Evolutionary conservation across 2,888 invertebrate species (phyloP), one percentile per base, ranked within the genome.

Genomic region (Agapostemon virescens): DNA sequence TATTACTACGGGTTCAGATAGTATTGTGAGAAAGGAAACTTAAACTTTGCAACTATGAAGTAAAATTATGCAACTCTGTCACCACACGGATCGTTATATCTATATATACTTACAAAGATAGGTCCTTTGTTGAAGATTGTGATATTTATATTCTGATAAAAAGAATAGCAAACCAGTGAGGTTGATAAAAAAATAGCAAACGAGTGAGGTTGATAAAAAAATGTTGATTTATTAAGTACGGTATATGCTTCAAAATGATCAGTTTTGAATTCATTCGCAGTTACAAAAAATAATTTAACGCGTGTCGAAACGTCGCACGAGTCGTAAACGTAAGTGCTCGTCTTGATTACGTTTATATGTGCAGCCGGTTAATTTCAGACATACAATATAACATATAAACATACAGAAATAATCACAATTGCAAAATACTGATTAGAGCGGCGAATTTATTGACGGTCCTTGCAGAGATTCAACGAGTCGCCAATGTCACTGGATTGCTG

Each of bases 401-500:
- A 20, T 78, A 70, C 45, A 75, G 55, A 79, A 82, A 67, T 76
- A 74, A 82, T 82, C 61, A 78, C 71, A 82, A 74, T 71, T 42
- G 42, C 69, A 69, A 66, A 82, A 82, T 82, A 81, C 77, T 81
- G 81, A 73, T 80, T 30, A 63, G 26, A n/a, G 20, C 49, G 13
- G 20, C 26, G 42, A 63, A 49, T 36, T 55, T 89, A 90, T 74
- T 90, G 87, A 42, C 91, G 89, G 80, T 92, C 92, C 77, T 91
- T 92, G 3, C 91, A 91, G 23, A 92, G 84, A 87, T 92, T 92
- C 71, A 92, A 80, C 13, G 92, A 90, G 67, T 92, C 92, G 9
- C 87, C 88, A 20, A 87, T 84, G 63, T 92, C 92, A 30, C 78
- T 77, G 1, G 85, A 77, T 23, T 89, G 90, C 82, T 89, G 89